Base-by-base conservation (phyloP, 2,888 invertebrate species). In the Sinohyriopsis cumingii region DNA sequence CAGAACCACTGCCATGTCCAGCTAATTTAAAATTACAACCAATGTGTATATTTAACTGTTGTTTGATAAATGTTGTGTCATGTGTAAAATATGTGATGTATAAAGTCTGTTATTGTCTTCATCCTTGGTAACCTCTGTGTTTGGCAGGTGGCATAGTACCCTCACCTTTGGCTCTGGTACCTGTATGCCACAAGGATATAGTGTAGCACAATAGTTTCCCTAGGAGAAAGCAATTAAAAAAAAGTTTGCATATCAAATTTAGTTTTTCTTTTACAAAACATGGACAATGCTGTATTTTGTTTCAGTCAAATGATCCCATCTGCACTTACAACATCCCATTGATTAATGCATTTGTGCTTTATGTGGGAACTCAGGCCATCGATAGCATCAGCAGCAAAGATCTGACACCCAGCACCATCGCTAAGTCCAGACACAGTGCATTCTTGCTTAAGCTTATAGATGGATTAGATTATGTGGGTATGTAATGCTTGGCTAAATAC, bases 391-490 rank as follows among this genome's bases (percentile, higher is more conserved):
- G 97, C 74, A 94, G 93, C 84, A 98, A 98, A 90, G 95, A 96
- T 63, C 94, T 95, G 84, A 95, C 96, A 3, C 98, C 98, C 0
- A 98, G 95, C 88, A 5, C 28, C 0, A 28, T 28, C 28, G 88
- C 88, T 54, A 98, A 99, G 90, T 97, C 98, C 55, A 95, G 99
- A 0, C 99, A 98, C 90, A 99, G 99, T 98, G 99, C 99, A 90
- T 99, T 99, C 83, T 99, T 99, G 93, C 99, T 99, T 91, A 99
- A 98, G 91, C 93, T 99, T 82, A 97, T 98, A 1, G 98, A 99
- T 0, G 98, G 98, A 91, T 93, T 99, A 78, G 99, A 99, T 90
- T 98, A 96, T 18, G 99, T 99, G 92, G 28, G 28, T 5, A 28
- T 28, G 28, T 28, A 28, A 5, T 28, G 28, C 28, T 28, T 28